Conservation (phyloP, 1,140 invertebrate genomes). For the Oreohelix idahoensis region DNA sequence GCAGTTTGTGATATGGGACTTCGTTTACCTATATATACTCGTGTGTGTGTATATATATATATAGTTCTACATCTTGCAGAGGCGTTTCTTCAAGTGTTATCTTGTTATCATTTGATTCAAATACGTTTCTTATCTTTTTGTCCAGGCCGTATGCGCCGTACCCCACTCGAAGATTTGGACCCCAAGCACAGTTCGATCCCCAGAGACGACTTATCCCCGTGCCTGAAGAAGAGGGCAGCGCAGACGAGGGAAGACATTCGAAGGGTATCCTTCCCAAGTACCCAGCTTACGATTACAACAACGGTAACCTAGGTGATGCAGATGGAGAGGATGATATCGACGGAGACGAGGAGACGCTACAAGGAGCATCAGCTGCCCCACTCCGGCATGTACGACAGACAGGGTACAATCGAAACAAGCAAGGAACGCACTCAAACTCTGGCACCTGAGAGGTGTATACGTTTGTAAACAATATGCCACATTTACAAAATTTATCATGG, state of each 20-base stretch:
- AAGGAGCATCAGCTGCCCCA: background rate
- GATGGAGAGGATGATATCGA: constrained; percentile 17
- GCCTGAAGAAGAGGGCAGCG: constrained; percentile 46
- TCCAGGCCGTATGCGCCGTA: constrained; percentile 40
- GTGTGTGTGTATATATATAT: too few relatives aligned
- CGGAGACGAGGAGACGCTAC: background rate
- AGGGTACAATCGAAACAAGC: background rate
- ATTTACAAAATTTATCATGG: too few relatives aligned
- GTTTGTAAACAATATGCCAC: too few relatives aligned
- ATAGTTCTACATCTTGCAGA: too few relatives aligned
- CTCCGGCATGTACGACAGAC: background rate
- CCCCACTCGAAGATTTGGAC: constrained; percentile 36
- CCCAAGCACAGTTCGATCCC: constrained; percentile 40
- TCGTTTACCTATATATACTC: too few relatives aligned
- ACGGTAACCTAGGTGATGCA: constrained; percentile 14
- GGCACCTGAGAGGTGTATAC: too few relatives aligned
- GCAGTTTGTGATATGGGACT: too few relatives aligned
- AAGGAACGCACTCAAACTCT: background rate
- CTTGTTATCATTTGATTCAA: too few relatives aligned
- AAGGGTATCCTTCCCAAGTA: constrained; percentile 38
- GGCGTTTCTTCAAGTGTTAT: too few relatives aligned
- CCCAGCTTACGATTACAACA: constrained; percentile 24
- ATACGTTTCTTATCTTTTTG: background rate
- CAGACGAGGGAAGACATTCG: constrained; percentile 42
- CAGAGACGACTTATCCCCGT: constrained; percentile 46